Percentiles rank a stretch among this genome's conserved stretches.
Evolutionary conservation across 2,797 vertebrate species (phyloP).

Genomic region (Phataginus tricuspis): DNA sequence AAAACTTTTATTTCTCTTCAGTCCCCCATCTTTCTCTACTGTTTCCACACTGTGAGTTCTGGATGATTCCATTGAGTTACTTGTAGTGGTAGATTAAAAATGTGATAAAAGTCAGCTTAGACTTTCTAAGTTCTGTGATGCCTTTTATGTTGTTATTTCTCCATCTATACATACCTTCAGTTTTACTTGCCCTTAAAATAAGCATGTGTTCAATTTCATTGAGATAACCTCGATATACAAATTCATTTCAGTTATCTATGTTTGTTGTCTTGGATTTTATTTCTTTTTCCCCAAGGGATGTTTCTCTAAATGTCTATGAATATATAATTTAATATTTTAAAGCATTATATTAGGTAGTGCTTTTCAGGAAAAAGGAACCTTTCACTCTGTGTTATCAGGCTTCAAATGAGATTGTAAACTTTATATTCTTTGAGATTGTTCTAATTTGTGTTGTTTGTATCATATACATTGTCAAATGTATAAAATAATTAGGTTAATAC

Average conservation of each 20-base stretch:
- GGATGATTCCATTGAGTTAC: background rate
- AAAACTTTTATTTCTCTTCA: background rate
- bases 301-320: slow-evolving; percentile 47
- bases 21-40: background rate
- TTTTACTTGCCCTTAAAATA: background rate
- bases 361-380: background rate
- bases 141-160: background rate
- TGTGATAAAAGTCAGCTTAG: background rate
- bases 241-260: background rate
- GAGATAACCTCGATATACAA: background rate
- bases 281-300: slow-evolving; percentile 5
- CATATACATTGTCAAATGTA: background rate
- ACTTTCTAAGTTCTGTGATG: background rate
- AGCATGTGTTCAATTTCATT: slow-evolving; percentile 9
- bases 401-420: background rate
- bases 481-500: background rate
- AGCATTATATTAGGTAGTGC: background rate
- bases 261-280: background rate
- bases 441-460: background rate
- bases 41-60: background rate
- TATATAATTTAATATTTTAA: slow-evolving; percentile 36
- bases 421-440: slow-evolving; percentile 16
- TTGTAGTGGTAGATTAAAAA: background rate
- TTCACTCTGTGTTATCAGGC: background rate
- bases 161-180: background rate